Percentiles rank a stretch among this genome's conserved stretches.
These are phyloP conservation scores for Caenorhabditis inopinata DNA, from an alignment of 1,140 invertebrate species.

Conservation along the genomic window DNA sequence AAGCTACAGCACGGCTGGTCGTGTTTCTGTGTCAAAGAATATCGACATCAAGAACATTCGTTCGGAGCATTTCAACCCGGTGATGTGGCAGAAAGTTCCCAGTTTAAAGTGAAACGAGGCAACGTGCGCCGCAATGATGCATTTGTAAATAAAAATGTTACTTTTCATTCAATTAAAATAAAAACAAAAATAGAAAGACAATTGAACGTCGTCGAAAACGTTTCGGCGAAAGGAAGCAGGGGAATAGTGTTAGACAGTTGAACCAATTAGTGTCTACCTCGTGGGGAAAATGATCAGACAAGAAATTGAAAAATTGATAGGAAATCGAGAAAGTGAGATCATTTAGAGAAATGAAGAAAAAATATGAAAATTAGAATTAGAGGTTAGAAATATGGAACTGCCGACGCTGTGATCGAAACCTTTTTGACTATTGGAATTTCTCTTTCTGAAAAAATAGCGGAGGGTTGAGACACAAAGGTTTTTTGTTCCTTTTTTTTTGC, in stretches of 20 bases:
- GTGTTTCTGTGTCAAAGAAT: neutral
- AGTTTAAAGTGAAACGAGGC: no score
- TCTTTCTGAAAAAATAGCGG: constrained; percentile 12
- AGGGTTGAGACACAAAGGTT: no score
- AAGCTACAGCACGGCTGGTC: neutral
- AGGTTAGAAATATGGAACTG: neutral
- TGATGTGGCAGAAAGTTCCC: neutral
- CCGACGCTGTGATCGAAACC: constrained; percentile 16
- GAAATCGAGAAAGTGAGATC: constrained; percentile 24
- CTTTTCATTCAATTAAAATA: no score
- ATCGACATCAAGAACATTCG: neutral
- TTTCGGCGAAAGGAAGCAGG: no score
- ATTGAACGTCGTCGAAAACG: neutral
- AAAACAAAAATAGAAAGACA: neutral
- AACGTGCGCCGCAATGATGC: no score
- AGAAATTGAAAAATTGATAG: neutral
- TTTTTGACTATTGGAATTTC: constrained; percentile 27
- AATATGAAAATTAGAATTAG: neutral
- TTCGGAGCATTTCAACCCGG: neutral
- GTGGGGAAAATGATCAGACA: neutral
- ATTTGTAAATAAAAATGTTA: no score
- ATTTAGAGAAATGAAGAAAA: neutral
- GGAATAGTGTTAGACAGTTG: neutral
- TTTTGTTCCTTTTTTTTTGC: no score
- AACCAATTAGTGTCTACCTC: neutral